A percentile compares a stretch with the other conserved stretches of the same genome.
phyloP scores from a whole-genome alignment of 2,113 vertebrate genomes.

The Gorsachius goisagi region DNA sequence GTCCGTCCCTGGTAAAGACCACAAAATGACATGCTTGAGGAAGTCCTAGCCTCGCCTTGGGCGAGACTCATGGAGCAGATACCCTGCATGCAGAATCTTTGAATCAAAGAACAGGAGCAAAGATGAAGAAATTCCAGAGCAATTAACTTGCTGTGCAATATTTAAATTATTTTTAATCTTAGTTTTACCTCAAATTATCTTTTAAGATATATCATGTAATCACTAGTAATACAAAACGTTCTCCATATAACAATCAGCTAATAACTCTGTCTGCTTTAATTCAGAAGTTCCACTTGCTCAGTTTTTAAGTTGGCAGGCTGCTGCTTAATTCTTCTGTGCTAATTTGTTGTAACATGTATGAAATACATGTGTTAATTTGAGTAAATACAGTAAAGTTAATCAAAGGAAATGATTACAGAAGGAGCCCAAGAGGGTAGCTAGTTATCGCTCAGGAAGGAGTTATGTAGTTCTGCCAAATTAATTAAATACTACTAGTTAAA shows the following conservation, averaged over 20 bases:
- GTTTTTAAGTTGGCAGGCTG: constrained; percentile 52
- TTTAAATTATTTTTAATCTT: constrained; percentile 69
- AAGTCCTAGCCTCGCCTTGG: not conserved
- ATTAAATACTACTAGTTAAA: constrained; percentile 47
- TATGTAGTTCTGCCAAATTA: constrained; percentile 47
- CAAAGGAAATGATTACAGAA: constrained; percentile 62
- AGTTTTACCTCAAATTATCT: constrained; percentile 65
- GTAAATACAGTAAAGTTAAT: constrained; percentile 60
- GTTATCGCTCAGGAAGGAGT: not conserved
- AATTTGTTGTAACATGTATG: constrained; percentile 68
- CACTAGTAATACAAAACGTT: constrained; percentile 43
- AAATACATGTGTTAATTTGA: constrained; percentile 54
- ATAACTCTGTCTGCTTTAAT: constrained; percentile 62
- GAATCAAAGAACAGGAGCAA: constrained; percentile 47
- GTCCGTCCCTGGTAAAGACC: not conserved
- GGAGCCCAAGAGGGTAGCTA: constrained; percentile 25
- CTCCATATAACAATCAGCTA: constrained; percentile 58
- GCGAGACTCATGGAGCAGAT: not conserved
- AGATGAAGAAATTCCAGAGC: constrained; percentile 60
- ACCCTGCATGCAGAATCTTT: not conserved
- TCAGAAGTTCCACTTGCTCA: constrained; percentile 45
- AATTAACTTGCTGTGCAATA: constrained; percentile 67
- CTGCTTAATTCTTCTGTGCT: constrained; percentile 55
- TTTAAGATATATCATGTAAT: constrained; percentile 64
- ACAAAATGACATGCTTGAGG: fast-evolving